Conservation (phyloP, 2,888 invertebrate genomes). For the Choristoneura rosaceana region DNA sequence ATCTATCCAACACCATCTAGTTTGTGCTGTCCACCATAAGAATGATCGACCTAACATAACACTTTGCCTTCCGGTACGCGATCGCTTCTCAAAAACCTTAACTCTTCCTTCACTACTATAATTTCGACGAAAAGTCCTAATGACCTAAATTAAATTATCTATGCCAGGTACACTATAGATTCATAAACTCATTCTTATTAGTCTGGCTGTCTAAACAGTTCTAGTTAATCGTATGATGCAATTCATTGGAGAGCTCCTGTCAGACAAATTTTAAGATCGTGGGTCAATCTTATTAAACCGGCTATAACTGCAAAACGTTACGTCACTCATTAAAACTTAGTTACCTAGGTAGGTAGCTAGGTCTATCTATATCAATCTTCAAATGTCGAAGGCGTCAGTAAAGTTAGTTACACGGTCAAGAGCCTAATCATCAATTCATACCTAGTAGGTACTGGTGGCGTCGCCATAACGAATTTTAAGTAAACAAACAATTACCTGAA, state of each 20-base stretch:
- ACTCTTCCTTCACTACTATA: no score
- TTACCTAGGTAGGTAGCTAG: not conserved
- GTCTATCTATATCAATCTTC: not conserved
- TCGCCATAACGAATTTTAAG: constrained; percentile 48
- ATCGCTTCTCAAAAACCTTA: no score
- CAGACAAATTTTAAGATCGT: not conserved
- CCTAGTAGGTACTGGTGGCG: not conserved
- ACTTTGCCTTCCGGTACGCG: no score
- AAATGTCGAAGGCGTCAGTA: not conserved
- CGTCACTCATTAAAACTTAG: not conserved
- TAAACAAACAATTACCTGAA: constrained; percentile 47
- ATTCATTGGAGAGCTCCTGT: not conserved
- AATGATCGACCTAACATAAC: no score
- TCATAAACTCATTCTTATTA: not conserved
- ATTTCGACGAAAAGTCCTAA: no score
- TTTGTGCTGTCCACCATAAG: no score
- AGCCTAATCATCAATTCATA: not conserved
- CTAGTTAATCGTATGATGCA: not conserved
- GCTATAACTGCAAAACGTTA: not conserved
- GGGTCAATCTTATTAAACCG: not conserved
- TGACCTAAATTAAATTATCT: not conserved
- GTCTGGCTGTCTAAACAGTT: not conserved
- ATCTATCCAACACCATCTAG: no score
- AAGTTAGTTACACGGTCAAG: not conserved
- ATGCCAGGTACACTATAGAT: not conserved